Conservation (phyloP, 2,888 invertebrate species). For the Agrypnus murinus region DNA sequence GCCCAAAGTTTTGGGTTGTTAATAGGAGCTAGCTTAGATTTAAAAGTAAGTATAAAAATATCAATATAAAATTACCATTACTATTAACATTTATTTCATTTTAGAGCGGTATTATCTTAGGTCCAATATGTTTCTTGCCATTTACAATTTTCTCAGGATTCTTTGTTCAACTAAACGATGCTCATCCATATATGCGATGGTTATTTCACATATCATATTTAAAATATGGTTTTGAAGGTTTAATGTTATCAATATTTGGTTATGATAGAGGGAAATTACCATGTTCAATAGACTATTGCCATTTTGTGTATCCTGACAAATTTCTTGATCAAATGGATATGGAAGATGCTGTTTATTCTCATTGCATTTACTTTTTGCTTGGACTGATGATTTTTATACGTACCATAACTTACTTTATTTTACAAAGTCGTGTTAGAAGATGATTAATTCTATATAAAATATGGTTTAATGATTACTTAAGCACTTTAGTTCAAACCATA, state of each 20-base stretch:
- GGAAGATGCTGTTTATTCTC: slow-evolving; percentile 78
- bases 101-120: slow-evolving; percentile 92
- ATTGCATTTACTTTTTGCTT: slow-evolving; percentile 79
- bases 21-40: slow-evolving; percentile 86
- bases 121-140: slow-evolving; percentile 90
- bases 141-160: slow-evolving; percentile 95
- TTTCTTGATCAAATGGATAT: slow-evolving; percentile 86
- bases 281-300: slow-evolving; percentile 86
- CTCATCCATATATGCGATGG: slow-evolving; percentile 87
- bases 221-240: slow-evolving; percentile 91
- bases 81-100: slow-evolving; percentile 63
- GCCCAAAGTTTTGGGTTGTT: slow-evolving; percentile 90
- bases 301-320: slow-evolving; percentile 80
- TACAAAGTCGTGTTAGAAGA: slow-evolving; percentile 64
- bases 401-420: slow-evolving; percentile 78
- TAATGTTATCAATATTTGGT: slow-evolving; percentile 88
- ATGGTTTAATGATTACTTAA: slow-evolving; percentile 26
- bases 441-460: slow-evolving; percentile 5
- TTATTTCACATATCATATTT: slow-evolving; percentile 91
- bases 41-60: slow-evolving; percentile 77
- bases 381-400: slow-evolving; percentile 78
- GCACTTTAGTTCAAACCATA: slow-evolving; percentile 24
- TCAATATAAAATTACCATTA: background rate
- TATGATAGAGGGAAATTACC: slow-evolving; percentile 83
- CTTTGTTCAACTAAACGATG: slow-evolving; percentile 89